Evolutionary conservation across 2,888 invertebrate genomes (phyloP), one percentile per base, ranked within the genome.

Genomic region (Stenoptilia bipunctidactyla): DNA sequence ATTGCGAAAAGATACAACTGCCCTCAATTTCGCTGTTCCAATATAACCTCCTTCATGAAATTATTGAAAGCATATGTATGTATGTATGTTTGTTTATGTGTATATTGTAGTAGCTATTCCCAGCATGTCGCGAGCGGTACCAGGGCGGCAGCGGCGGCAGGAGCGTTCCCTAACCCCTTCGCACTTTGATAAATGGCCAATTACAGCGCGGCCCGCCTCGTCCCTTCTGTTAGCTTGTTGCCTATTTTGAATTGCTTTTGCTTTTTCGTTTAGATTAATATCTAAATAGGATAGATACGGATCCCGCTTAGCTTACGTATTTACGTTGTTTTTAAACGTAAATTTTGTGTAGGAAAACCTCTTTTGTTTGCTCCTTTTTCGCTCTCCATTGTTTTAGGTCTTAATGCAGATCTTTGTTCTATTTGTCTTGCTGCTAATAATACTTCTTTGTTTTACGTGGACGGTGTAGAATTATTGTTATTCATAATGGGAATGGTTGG

Each of bases 181-280:
- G 68, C 77, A 66, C 76, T 84, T 84, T 85, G 85, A 85, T 85
- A 84, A 84, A 85, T 84, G 85, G 85, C 84, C 85, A 85, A 85
- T 85, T 85, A 85, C 84, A 70, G 66, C 63, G 72, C 58, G 55
- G 61, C 66, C 72, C 74, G 67, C 68, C 68, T 66, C 74, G 74
- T 73, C 80, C 80, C 80, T 76, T 74, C 77, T 79, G 80, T 76
- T 82, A 80, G 82, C 82, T 83, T 82, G 82, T 83, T 79, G 82
- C 82, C 83, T 80, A 82, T 82, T 83, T 77, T 79, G 83, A 80
- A 83, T 82, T 79, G 82, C 82, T 76, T 75, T 79, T 80, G 82
- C 82, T 83, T 80, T 83, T 83, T 83, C 83, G 82, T 80, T 80
- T 75, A 83, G 83, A 83, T 83, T 83, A 83, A 83, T 83, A 83